A percentile compares a stretch with the other conserved stretches of the same genome.
Conservation (phyloP, 2,888 invertebrate species). For the Cepaea hortensis region DNA sequence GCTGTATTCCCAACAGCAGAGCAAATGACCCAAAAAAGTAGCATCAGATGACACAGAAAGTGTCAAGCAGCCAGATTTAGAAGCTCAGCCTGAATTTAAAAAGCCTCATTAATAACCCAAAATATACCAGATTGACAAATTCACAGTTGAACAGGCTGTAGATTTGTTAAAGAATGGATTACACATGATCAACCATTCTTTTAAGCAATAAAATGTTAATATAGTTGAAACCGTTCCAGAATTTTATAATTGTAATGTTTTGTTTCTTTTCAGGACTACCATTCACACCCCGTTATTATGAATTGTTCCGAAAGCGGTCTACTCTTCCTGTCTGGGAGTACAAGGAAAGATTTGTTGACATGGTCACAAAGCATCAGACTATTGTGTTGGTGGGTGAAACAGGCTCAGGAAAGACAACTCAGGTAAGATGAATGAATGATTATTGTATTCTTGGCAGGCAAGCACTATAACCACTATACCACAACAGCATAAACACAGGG, state of each 20-base stretch:
- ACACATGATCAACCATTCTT: not conserved
- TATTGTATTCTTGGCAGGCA: too few species aligned
- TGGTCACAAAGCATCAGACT: conserved; percentile 93
- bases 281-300: conserved; percentile 91
- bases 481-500: too few species aligned
- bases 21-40: too few species aligned
- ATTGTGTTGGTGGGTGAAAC: conserved; percentile 97
- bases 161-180: not conserved
- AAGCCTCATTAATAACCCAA: too few species aligned
- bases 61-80: too few species aligned
- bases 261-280: conserved; percentile 80
- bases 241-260: not conserved
- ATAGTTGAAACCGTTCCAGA: not conserved
- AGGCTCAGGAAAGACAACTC: conserved; percentile 99
- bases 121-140: too few species aligned
- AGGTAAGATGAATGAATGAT: conserved; percentile 75
- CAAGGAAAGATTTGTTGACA: conserved; percentile 94
- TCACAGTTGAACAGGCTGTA: too few species aligned
- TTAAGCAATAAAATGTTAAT: too few species aligned
- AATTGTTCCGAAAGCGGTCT: conserved; percentile 88
- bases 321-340: conserved; percentile 98
- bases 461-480: too few species aligned
- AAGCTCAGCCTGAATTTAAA: too few species aligned
- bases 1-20: too few species aligned
- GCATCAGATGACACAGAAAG: too few species aligned